Evolutionary conservation across 2,888 invertebrate genomes (phyloP), one percentile per base, ranked within the genome.

Genomic region (Drosophila putrida): DNA sequence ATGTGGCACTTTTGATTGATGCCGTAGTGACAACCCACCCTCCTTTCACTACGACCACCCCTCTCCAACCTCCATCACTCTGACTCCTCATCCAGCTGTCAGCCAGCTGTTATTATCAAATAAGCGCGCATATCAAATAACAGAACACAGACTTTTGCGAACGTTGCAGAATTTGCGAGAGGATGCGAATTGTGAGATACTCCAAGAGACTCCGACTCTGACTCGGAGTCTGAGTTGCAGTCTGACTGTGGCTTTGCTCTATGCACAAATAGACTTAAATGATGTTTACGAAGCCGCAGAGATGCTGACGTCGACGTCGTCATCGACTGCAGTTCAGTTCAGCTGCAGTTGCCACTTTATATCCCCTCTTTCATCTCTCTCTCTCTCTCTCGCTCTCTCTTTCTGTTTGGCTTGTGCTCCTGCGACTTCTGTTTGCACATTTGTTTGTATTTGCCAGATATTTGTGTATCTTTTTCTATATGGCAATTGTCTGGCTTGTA

Each of bases 81-180:
- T 31, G 31, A 3, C 20, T 2, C 20, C 20, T 20, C 20, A 1
- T 31, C 31, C 6, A 6, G 31, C 41, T 31, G 11, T 33, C 41
- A 65, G 63, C 61, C 89, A 88, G 81, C 71, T 82, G 88, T 82
- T 88, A 86, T 82, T 83, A 88, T 88, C 87, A 86, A 87, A 88
- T 83, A 83, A 83, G 75, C 84, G 84, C 87, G 84, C 82, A 86
- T 83, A 83, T 88, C 82, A 86, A 88, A 88, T 83, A 84, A 88
- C 82, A 86, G 71, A 63, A 46, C 66, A 83, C 71, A 80, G 78
- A 88, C 78, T 58, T 71, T 80, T 80, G 88, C 86, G 36, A 65
- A 74, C 66, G 62, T 61, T 58, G 84, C 84, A 66, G 71, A 78
- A 83, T 73, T 74, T 71, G 73, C 75, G 65, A 82, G 78, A 53